Evolutionary conservation across 2,113 vertebrate genomes (phyloP), one percentile per base, ranked within the genome.

Genomic region (Eidolon helvum): DNA sequence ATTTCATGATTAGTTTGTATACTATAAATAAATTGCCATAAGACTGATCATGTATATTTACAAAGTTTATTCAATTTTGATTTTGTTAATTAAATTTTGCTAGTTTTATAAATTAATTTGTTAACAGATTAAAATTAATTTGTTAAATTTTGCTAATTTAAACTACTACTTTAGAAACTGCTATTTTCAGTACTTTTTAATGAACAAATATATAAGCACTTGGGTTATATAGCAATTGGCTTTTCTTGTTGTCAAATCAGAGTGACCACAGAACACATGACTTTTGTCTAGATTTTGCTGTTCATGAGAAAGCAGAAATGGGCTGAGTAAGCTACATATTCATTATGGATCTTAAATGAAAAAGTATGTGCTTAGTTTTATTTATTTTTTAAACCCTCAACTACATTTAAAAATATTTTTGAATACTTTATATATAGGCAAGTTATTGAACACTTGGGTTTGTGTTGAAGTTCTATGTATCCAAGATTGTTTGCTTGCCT

Each of bases 221-320:
- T 55, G 50, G 66, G 40, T 83, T 57, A 4, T 63, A 11, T 28
- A 85, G 19, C 11, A 21, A 26, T 38, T 75, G 53, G 43, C 24
- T 96, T 94, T 75, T 94, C 71, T 96, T 68, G 2, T 28, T 72
- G 4, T 28, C 57, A 80, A 84, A 78, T 38, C 50, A 90, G 55
- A 80, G 38, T 66, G 78, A 95, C 61, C 92, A 91, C 83, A 93
- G 77, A 63, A 22, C 10, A 84, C 61, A 16, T 87, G 69, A 9
- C 63, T 87, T 91, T 71, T 95, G 93, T 96, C 48, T 72, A 74
- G 68, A 91, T 85, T 33, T 96, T 35, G 45, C 38, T 87, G 48
- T 50, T 94, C 10, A 35, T 30, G 48, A 87, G 45, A 88, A 93
- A 57, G 69, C 91, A 80, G 80, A 92, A 80, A 72, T 78, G 11